phyloP scores from a whole-genome alignment of 1,140 invertebrate species.

The Sitophilus oryzae region DNA sequence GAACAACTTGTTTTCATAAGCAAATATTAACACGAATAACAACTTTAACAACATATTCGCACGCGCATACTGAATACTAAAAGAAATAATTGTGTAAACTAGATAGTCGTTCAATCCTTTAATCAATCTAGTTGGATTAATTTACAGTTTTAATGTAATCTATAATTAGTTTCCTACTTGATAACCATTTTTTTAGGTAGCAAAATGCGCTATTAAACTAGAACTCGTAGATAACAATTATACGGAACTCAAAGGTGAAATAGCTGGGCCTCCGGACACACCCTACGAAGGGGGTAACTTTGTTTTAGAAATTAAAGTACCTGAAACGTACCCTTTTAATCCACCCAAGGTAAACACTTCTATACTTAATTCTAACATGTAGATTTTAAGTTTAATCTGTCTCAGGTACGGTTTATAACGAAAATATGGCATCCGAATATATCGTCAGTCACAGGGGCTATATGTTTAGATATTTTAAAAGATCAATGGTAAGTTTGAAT shows the following conservation, averaged over 20 bases:
- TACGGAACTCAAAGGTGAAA: slow-evolving; percentile 86
- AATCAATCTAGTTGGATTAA: too few relatives aligned
- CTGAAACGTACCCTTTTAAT: slow-evolving; percentile 99
- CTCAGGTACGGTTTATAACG: slow-evolving; percentile 85
- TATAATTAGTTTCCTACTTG: too few relatives aligned
- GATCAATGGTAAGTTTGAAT: slow-evolving; percentile 80
- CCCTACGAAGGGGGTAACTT: slow-evolving; percentile 95
- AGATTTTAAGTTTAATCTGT: slow-evolving; percentile 15
- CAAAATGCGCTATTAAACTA: slow-evolving; percentile 86
- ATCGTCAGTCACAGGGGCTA: slow-evolving; percentile 96
- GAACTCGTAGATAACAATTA: slow-evolving; percentile 88
- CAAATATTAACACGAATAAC: background rate
- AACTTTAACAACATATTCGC: background rate
- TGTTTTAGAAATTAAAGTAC: slow-evolving; percentile 93
- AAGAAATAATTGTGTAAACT: too few relatives aligned
- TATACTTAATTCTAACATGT: slow-evolving; percentile 4
- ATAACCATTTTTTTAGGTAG: slow-evolving; percentile 74
- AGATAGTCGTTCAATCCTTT: too few relatives aligned
- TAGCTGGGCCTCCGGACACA: slow-evolving; percentile 89
- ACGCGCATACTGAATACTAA: too few relatives aligned
- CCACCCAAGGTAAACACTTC: slow-evolving; percentile 80
- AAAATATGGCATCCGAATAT: slow-evolving; percentile 99
- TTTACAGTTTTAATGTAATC: too few relatives aligned
- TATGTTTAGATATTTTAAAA: slow-evolving; percentile 98
- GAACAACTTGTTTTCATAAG: background rate